These are phyloP conservation scores for Sycophaga agraensis DNA, from an alignment of 1,140 invertebrate genomes.

Conservation along the genomic window DNA sequence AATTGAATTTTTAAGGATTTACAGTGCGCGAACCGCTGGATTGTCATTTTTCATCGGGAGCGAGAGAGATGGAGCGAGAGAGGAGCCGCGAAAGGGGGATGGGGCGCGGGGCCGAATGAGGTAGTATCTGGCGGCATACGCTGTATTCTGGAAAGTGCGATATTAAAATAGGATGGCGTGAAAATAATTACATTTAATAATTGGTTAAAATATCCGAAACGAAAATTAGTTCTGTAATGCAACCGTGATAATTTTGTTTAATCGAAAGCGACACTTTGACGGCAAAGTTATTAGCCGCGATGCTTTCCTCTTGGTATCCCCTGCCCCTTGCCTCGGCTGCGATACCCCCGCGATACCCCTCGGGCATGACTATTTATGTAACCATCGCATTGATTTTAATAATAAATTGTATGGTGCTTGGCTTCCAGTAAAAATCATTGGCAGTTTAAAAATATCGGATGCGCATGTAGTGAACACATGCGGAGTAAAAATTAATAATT, in stretches of 20 bases:
- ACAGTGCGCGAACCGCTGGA: slow-evolving; percentile 26
- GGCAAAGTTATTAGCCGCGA: slow-evolving; percentile 32
- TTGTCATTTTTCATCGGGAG: slow-evolving; percentile 32
- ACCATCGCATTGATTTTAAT: slow-evolving; percentile 5
- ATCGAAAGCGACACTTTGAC: slow-evolving; percentile 42
- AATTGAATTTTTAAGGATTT: slow-evolving; percentile 34
- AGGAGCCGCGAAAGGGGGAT: background rate
- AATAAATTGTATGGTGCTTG: slow-evolving; percentile 6
- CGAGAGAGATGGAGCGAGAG: background rate
- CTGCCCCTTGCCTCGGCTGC: background rate
- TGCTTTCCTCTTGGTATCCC: background rate
- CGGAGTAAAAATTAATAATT: slow-evolving; percentile 23
- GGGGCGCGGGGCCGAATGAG: background rate
- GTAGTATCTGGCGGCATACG: slow-evolving; percentile 14
- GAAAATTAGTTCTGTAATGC: slow-evolving; percentile 49
- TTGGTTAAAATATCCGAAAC: slow-evolving; percentile 51
- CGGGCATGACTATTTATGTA: no score
- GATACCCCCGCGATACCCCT: no score
- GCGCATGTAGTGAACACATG: slow-evolving; percentile 2
- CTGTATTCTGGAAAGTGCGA: slow-evolving; percentile 32
- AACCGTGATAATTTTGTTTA: slow-evolving; percentile 48
- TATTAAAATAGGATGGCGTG: slow-evolving; percentile 47
- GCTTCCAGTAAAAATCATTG: slow-evolving; percentile 1
- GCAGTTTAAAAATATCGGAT: slow-evolving; percentile 1
- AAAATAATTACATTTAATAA: slow-evolving; percentile 54